phyloP scores from a whole-genome alignment of 2,797 vertebrate species.

The Oophaga sylvatica region DNA sequence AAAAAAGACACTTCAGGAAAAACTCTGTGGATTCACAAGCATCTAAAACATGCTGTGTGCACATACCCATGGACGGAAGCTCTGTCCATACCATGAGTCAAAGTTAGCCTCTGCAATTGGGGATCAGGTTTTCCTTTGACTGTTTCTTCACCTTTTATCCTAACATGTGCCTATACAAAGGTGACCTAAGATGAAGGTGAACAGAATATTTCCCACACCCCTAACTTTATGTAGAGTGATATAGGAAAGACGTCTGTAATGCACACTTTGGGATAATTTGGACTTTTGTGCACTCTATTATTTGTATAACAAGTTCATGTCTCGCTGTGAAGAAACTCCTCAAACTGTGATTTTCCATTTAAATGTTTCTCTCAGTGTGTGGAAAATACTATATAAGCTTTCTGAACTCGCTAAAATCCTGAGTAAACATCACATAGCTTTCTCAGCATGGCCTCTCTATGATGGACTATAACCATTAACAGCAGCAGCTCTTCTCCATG shows the following conservation, averaged over 20 bases:
- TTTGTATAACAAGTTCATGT: slow-evolving; percentile 22
- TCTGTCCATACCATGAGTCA: neutral
- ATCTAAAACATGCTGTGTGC: no score
- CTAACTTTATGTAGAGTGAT: neutral
- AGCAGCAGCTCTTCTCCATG: neutral
- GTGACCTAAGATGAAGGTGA: neutral
- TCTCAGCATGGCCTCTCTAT: slow-evolving; percentile 35
- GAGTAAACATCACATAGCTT: slow-evolving; percentile 9
- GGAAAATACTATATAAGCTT: slow-evolving; percentile 29
- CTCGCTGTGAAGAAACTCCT: slow-evolving; percentile 17
- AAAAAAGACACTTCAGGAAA: no score
- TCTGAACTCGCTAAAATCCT: slow-evolving; percentile 23
- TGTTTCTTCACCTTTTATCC: neutral
- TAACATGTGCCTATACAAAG: neutral
- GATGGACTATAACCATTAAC: neutral
- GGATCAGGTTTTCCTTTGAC: no score
- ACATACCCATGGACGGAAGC: no score
- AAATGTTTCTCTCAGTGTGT: slow-evolving; percentile 17
- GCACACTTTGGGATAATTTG: neutral
- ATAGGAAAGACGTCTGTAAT: neutral
- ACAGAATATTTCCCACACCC: neutral
- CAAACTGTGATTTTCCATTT: slow-evolving; percentile 58
- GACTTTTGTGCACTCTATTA: neutral
- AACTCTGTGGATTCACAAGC: no score
- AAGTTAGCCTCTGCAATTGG: neutral